These are phyloP conservation scores for Anguilla rostrata DNA, from an alignment of 2,113 vertebrate genomes.

Conservation along the genomic window DNA sequence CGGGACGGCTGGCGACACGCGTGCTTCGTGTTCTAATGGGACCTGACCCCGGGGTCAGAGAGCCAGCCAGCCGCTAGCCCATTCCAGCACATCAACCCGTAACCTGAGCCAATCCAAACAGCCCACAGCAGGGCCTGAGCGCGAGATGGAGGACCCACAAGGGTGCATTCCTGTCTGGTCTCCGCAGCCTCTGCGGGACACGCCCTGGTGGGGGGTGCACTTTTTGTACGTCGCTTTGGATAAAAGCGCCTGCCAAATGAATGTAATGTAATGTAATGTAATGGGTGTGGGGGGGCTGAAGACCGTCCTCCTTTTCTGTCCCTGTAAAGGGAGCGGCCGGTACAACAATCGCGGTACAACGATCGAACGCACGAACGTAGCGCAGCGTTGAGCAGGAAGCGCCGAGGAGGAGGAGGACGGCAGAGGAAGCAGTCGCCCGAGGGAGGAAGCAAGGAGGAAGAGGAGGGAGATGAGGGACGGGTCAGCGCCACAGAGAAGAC, in stretches of 20 bases:
- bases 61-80: slow-evolving; percentile 53
- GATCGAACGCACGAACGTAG: too few species aligned
- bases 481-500: too few species aligned
- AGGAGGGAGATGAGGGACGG: too few species aligned
- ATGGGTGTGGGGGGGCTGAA: too few species aligned
- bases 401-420: neutral
- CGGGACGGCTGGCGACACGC: slow-evolving; percentile 62
- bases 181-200: slow-evolving; percentile 17
- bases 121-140: neutral
- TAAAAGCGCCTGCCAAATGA: too few species aligned
- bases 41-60: slow-evolving; percentile 64
- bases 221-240: too few species aligned
- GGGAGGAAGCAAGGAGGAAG: too few species aligned
- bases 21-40: slow-evolving; percentile 66
- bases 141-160: slow-evolving; percentile 15
- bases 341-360: neutral
- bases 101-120: slow-evolving; percentile 36
- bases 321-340: neutral
- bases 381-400: neutral
- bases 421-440: too few species aligned
- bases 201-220: neutral
- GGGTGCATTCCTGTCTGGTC: slow-evolving; percentile 30
- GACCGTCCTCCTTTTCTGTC: neutral
- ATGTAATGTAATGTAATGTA: too few species aligned
- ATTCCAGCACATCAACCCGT: slow-evolving; percentile 49